phyloP scores from a whole-genome alignment of 2,888 invertebrate genomes.

The Dione juno region DNA sequence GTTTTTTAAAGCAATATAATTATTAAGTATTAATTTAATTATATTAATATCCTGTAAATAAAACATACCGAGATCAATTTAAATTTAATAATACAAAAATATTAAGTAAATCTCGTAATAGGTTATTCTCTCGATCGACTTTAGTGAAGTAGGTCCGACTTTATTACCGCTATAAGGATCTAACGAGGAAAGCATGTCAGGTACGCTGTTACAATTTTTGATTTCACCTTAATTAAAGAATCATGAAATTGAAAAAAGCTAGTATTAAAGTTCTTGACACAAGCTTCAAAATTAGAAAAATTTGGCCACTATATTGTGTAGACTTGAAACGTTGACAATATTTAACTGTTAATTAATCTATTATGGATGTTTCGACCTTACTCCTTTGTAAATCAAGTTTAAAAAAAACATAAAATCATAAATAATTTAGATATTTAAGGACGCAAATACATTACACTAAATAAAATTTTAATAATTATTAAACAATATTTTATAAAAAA shows the following conservation, averaged over 20 bases:
- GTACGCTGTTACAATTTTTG: conserved; percentile 52
- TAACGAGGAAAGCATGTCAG: conserved; percentile 52
- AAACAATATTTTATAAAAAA: conserved; percentile 31
- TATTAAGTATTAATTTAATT: not conserved
- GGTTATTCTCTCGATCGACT: not conserved
- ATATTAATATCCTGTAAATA: conserved; percentile 9
- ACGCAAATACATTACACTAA: conserved; percentile 28
- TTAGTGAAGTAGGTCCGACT: not conserved
- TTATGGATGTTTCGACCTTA: not conserved
- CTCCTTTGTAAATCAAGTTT: not conserved
- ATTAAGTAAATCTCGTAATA: conserved; percentile 45
- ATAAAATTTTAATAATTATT: conserved; percentile 26
- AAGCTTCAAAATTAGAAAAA: conserved; percentile 19
- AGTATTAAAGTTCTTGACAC: conserved; percentile 12
- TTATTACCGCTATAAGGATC: conserved; percentile 10
- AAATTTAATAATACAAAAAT: conserved; percentile 48
- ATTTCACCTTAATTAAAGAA: conserved; percentile 25
- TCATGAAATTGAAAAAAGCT: conserved; percentile 14
- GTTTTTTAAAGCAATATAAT: not conserved
- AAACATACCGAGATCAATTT: conserved; percentile 25
- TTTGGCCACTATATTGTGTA: conserved; percentile 27
- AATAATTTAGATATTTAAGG: conserved; percentile 26
- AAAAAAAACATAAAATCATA: conserved; percentile 12
- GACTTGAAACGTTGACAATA: conserved; percentile 4
- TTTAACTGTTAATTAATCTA: conserved; percentile 14